Base-by-base conservation (phyloP, 2,888 invertebrate genomes). In the Halictus ligatus region DNA sequence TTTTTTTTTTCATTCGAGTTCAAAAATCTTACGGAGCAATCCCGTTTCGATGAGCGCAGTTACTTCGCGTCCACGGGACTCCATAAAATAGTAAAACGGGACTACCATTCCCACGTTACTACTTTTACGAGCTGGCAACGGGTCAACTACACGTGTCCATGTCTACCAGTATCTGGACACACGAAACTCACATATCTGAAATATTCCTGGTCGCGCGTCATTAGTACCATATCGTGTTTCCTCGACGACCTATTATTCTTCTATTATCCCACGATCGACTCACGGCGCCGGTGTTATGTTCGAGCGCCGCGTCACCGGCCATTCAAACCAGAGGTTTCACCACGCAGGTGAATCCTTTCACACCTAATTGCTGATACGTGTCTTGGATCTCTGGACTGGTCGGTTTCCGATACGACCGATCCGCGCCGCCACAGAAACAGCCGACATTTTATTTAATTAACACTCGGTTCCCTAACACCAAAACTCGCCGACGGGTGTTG, bases 181-280 rank as follows among this genome's bases (percentile, higher is more conserved):
- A 77, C 83, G 83, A 87, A 87, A 83, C 83, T 86, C 81, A 83
- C 86, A 83, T 87, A 87, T 87, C 87, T 79, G 78, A 86, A 87
- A 86, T 86, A 87, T 81, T 74, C 72, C 12, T n/a, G 64, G 75
- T 73, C 75, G 54, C 77, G 64, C 76, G 79, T 83, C 83, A 87
- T 87, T 87, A 87, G 81, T 81, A 78, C 74, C 73, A 75, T 87
- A 87, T 87, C 87, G 80, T 81, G 78, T 86, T 87, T 73, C 80
- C 8, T n/a, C 75, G 78, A 72, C 78, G 60, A 73, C 75, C 86
- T 86, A 86, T 86, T 87, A 87, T 87, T 81, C 87, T 73, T 77
- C 81, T 80, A 87, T 86, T 86, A 86, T 86, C 82, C 86, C 77
- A 81, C 78, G 76, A 83, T 86, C 83, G 87, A 79, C 67, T 58